Conservation (phyloP, 2,113 vertebrate genomes). For the Atherinomorus stipes region DNA sequence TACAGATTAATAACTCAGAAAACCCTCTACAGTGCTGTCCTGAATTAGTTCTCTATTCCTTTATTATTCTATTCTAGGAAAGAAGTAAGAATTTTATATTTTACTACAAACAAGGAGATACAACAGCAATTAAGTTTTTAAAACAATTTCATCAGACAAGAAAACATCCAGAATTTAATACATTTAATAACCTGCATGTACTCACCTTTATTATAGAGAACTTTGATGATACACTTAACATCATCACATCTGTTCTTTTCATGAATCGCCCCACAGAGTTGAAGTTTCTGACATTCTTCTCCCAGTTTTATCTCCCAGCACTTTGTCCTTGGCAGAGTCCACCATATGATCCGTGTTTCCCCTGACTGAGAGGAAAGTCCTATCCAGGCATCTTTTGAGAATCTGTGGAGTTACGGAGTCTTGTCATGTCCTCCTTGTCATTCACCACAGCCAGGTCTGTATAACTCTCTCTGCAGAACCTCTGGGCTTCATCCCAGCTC, state of each 20-base stretch:
- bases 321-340: slow-evolving; percentile 16
- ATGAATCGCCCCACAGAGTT: background rate
- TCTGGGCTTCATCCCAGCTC: no score
- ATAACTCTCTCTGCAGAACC: no score
- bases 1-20: no score
- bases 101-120: no score
- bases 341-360: background rate
- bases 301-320: fast-evolving
- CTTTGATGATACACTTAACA: fast-evolving
- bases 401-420: no score
- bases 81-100: no score
- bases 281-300: fast-evolving
- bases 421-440: no score
- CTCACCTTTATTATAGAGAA: slow-evolving; percentile 33
- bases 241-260: background rate
- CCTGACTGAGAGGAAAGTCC: background rate
- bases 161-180: background rate
- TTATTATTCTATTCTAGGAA: no score
- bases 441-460: no score
- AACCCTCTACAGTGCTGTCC: no score
- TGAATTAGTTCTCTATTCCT: no score
- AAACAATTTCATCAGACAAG: background rate
- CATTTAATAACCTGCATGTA: fast-evolving
- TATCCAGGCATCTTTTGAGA: slow-evolving; percentile 10
- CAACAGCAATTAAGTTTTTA: background rate